A percentile compares a stretch with the other conserved stretches of the same genome.
These are phyloP conservation scores for Hartigia nigra DNA, from an alignment of 2,888 invertebrate genomes.

Conservation along the genomic window DNA sequence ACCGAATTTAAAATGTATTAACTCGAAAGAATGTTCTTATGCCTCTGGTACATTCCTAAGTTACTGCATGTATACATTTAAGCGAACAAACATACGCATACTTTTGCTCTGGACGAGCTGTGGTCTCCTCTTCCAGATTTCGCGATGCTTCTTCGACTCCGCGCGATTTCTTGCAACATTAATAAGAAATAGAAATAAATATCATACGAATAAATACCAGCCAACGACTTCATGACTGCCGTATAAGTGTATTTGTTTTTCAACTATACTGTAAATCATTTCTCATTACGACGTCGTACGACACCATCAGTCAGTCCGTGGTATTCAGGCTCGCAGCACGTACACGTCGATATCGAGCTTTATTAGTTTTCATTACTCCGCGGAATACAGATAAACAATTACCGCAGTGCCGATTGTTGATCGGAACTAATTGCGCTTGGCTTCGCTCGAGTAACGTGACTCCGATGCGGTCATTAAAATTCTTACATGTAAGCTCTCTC, in stretches of 20 bases:
- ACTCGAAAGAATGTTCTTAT: neutral
- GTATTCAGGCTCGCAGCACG: neutral
- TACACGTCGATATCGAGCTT: neutral
- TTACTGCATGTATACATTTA: neutral
- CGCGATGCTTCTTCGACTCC: neutral
- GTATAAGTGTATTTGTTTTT: conserved; percentile 2
- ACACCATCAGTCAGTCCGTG: neutral
- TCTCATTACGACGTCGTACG: conserved; percentile 1
- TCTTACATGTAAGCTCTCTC: conserved; percentile 1
- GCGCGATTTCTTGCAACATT: neutral
- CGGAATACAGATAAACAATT: neutral
- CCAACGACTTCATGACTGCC: neutral
- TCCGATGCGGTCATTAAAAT: conserved; percentile 1
- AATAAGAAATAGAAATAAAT: neutral
- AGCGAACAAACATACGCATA: neutral
- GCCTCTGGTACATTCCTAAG: neutral
- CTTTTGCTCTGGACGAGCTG: neutral
- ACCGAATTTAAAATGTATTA: neutral
- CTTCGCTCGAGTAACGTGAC: neutral
- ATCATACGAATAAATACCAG: neutral
- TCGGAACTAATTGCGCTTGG: neutral
- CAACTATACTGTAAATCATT: neutral
- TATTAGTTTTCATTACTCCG: neutral
- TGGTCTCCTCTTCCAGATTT: neutral
- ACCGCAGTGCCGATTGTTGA: neutral